Percentiles rank a stretch among this genome's conserved stretches.
Conservation (phyloP, 1,140 invertebrate species). For the Luehdorfia chinensis region DNA sequence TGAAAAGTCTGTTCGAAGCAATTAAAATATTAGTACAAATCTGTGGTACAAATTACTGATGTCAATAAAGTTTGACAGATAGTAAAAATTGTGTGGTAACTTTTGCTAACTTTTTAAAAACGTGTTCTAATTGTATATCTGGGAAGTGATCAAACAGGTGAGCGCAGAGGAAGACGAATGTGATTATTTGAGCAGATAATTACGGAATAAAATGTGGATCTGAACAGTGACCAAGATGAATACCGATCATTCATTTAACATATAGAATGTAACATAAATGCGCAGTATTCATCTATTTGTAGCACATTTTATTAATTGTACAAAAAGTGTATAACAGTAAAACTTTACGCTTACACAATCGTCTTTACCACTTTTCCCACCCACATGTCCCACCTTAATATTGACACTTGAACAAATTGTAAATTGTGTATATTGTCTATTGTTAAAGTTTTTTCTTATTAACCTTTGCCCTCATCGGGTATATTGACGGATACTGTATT, state of each 20-base stretch:
- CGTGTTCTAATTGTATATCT: conserved; percentile 20
- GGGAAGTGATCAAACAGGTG: conserved; percentile 25
- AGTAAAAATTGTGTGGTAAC: conserved; percentile 10
- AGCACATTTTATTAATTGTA: conserved; percentile 16
- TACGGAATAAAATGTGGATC: conserved; percentile 16
- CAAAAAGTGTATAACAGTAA: conserved; percentile 23
- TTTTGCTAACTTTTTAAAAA: background rate
- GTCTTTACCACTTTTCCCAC: too few relatives aligned
- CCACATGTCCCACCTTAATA: conserved; percentile 4
- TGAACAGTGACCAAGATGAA: conserved; percentile 4
- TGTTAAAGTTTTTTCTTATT: conserved; percentile 25
- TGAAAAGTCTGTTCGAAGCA: too few relatives aligned
- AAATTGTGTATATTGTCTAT: conserved; percentile 9
- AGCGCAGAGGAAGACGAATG: conserved; percentile 67
- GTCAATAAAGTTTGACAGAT: conserved; percentile 12
- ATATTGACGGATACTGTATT: conserved; percentile 77
- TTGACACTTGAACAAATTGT: conserved; percentile 25
- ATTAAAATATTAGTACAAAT: too few relatives aligned
- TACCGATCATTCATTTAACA: conserved; percentile 3
- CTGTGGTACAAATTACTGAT: too few relatives aligned
- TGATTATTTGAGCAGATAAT: conserved; percentile 63
- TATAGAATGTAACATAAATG: conserved; percentile 11
- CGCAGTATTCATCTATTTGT: conserved; percentile 6
- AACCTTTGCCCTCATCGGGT: conserved; percentile 77
- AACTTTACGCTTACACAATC: too few relatives aligned